These are phyloP conservation scores for Netelia melanura DNA, from an alignment of 2,888 invertebrate species.

Conservation along the genomic window DNA sequence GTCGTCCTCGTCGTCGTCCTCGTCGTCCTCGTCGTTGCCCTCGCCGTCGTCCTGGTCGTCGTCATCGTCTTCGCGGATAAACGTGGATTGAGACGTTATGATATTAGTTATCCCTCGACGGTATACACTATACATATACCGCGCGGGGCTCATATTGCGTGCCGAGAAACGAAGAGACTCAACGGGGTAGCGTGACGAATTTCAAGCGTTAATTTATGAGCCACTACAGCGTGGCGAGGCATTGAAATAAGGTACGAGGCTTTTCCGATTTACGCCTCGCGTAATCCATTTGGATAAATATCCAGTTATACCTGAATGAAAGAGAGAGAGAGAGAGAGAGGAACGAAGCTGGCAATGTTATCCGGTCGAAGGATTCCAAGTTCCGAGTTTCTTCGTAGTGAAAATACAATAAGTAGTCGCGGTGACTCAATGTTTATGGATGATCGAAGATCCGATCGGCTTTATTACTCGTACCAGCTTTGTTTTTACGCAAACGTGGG, in stretches of 20 bases:
- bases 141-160: slow-evolving; percentile 17
- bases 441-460: not conserved
- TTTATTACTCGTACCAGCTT: not conserved
- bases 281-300: slow-evolving; percentile 62
- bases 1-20: not conserved
- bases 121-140: slow-evolving; percentile 46
- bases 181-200: slow-evolving; percentile 77
- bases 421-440: too few relatives aligned
- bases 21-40: not conserved
- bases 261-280: slow-evolving; percentile 50
- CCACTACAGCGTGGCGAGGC: slow-evolving; percentile 53
- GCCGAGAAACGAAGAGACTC: slow-evolving; percentile 47
- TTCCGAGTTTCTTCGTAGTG: too few relatives aligned
- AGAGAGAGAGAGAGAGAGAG: not conserved
- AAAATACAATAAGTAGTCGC: too few relatives aligned
- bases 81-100: slow-evolving; percentile 77
- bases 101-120: slow-evolving; percentile 69
- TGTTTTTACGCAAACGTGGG: not conserved
- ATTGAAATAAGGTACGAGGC: slow-evolving; percentile 32
- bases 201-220: slow-evolving; percentile 75
- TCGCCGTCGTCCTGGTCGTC: slow-evolving; percentile 11
- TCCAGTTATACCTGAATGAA: slow-evolving; percentile 25
- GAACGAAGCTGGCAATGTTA: too few relatives aligned
- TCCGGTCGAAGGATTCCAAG: too few relatives aligned
- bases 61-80: slow-evolving; percentile 31